Evolutionary conservation across 2,888 invertebrate species (phyloP).

Genomic region (Hydrotaea diabolus): DNA sequence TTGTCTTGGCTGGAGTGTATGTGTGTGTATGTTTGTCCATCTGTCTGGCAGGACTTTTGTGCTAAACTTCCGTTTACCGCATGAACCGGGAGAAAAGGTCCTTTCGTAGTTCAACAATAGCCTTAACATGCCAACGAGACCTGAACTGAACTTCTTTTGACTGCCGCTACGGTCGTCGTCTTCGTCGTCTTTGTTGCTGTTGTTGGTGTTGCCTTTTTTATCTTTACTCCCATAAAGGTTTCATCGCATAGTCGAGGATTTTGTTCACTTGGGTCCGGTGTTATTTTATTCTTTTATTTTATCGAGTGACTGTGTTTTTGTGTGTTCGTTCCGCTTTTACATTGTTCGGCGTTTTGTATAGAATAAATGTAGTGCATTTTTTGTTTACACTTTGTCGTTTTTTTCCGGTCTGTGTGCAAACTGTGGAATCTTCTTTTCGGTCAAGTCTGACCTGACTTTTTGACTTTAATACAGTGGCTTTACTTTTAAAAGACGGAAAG

Average conservation of each 20-base stretch:
- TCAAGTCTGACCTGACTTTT: conserved; percentile 63
- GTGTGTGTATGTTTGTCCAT: neutral
- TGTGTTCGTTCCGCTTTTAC: neutral
- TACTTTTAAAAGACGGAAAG: conserved; percentile 1
- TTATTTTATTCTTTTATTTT: conserved; percentile 41
- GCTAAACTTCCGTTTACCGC: conserved; percentile 65
- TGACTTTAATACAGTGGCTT: conserved; percentile 50
- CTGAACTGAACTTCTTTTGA: conserved; percentile 57
- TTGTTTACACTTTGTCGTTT: conserved; percentile 62
- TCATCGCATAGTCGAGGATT: conserved; percentile 51
- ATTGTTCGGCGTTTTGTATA: conserved; percentile 32
- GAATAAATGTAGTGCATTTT: conserved; percentile 53
- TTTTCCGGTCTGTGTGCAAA: neutral
- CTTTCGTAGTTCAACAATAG: conserved; percentile 64
- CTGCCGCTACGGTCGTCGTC: conserved; percentile 12
- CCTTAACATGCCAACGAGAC: conserved; percentile 65
- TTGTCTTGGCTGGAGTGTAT: conserved; percentile 5
- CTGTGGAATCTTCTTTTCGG: conserved; percentile 29
- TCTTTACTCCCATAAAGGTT: conserved; percentile 61
- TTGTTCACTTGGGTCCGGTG: conserved; percentile 34
- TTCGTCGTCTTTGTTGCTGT: neutral
- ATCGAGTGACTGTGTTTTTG: conserved; percentile 37
- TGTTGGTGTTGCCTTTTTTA: conserved; percentile 49
- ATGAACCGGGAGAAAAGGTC: conserved; percentile 61
- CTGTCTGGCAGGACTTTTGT: conserved; percentile 18